phyloP scores from a whole-genome alignment of 2,888 invertebrate species.

The Metalampra italica region DNA sequence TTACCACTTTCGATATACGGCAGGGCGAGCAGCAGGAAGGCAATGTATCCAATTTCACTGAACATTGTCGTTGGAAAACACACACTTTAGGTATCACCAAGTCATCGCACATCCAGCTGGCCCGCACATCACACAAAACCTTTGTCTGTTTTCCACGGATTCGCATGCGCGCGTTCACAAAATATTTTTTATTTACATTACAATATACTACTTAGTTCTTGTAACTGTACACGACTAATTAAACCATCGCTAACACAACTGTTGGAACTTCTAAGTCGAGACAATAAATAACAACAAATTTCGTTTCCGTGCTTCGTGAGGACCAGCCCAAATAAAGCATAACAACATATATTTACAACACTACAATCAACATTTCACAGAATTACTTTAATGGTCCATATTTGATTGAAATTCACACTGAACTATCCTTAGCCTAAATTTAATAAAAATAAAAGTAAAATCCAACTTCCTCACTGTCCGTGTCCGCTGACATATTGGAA shows the following conservation, averaged over 20 bases:
- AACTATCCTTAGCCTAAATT: slow-evolving; percentile 36
- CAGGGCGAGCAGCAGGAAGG: slow-evolving; percentile 82
- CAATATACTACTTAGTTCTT: slow-evolving; percentile 48
- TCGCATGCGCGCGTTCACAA: slow-evolving; percentile 76
- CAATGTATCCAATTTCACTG: slow-evolving; percentile 82
- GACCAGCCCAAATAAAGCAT: slow-evolving; percentile 23
- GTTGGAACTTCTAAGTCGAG: slow-evolving; percentile 42
- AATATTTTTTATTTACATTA: slow-evolving; percentile 77
- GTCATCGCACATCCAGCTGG: slow-evolving; percentile 80
- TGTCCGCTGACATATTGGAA: slow-evolving; percentile 64
- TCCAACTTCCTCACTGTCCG: slow-evolving; percentile 28
- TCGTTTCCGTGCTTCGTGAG: slow-evolving; percentile 29
- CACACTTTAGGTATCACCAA: slow-evolving; percentile 71
- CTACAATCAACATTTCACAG: slow-evolving; percentile 22
- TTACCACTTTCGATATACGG: slow-evolving; percentile 85
- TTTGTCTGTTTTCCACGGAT: slow-evolving; percentile 78
- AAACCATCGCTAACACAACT: slow-evolving; percentile 36
- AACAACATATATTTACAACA: slow-evolving; percentile 22
- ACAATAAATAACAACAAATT: slow-evolving; percentile 60
- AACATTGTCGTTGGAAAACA: slow-evolving; percentile 77
- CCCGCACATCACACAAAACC: slow-evolving; percentile 79
- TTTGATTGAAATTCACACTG: slow-evolving; percentile 36
- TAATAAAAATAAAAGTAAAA: slow-evolving; percentile 41
- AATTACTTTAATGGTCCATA: slow-evolving; percentile 32
- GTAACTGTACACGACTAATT: slow-evolving; percentile 35